Conservation (phyloP, 2,888 invertebrate species). For the Phania funesta region DNA sequence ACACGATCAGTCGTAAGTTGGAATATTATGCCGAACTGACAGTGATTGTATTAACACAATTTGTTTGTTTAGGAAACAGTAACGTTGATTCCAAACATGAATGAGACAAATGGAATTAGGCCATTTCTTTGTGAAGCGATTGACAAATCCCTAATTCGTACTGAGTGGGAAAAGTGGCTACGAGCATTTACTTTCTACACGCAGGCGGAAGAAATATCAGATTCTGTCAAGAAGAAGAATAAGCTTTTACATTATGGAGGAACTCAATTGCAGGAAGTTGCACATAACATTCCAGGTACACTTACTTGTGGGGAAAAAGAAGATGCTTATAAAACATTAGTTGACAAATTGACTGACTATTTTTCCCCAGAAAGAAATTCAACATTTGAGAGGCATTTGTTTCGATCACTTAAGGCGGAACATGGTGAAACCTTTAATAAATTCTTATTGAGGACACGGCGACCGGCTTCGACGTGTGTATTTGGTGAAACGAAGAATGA, state of each 20-base stretch:
- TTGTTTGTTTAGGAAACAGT: too few species aligned
- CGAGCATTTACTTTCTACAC: background rate
- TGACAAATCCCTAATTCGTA: background rate
- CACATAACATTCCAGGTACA: background rate
- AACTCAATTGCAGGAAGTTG: background rate
- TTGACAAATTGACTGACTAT: background rate
- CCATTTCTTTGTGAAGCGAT: background rate
- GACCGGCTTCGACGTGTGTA: too few species aligned
- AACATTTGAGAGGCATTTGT: background rate
- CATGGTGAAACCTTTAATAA: background rate
- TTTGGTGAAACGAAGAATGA: background rate
- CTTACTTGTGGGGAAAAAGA: background rate
- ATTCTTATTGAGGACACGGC: background rate
- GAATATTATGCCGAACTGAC: constrained; percentile 4
- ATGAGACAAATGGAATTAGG: too few species aligned
- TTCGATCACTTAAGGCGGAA: background rate
- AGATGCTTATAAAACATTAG: background rate
- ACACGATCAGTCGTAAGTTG: constrained; percentile 2
- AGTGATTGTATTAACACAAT: too few species aligned
- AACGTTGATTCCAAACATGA: too few species aligned
- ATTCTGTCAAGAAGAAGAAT: background rate
- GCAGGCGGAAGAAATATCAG: background rate
- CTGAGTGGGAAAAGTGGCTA: background rate
- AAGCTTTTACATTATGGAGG: background rate
- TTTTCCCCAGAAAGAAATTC: background rate